Percentiles rank a stretch among this genome's conserved stretches.
phyloP scores from a whole-genome alignment of 1,140 invertebrate genomes.

The Drosophila mayri region DNA sequence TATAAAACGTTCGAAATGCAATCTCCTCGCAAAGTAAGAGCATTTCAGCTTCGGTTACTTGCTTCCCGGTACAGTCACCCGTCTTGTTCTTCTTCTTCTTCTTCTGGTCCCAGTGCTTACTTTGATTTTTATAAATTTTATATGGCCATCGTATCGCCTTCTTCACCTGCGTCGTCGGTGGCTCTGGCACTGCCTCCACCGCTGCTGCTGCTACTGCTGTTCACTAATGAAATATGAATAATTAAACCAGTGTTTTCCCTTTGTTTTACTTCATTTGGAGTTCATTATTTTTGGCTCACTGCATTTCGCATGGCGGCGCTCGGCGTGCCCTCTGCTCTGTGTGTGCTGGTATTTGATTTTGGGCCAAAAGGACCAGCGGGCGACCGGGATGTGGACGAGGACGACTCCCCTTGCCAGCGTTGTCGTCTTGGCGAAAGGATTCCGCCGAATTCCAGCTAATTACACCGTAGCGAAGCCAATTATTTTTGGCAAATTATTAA shows the following conservation, averaged over 20 bases:
- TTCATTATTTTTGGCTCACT: constrained; percentile 77
- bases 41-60: background rate
- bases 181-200: background rate
- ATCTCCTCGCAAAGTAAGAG: background rate
- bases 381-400: too few species aligned
- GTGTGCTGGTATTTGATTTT: constrained; percentile 39
- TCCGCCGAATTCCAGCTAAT: constrained; percentile 32
- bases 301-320: constrained; percentile 11
- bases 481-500: constrained; percentile 34
- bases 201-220: constrained; percentile 13
- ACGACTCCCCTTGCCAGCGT: background rate
- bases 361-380: constrained; percentile 11
- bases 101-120: constrained; percentile 48
- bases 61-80: too few species aligned
- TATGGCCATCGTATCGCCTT: constrained; percentile 50
- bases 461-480: constrained; percentile 27
- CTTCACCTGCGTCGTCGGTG: constrained; percentile 7
- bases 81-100: background rate
- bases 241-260: constrained; percentile 75
- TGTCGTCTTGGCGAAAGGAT: constrained; percentile 34
- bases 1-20: background rate
- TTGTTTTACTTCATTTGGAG: constrained; percentile 79
- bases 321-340: background rate
- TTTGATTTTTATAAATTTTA: constrained; percentile 83
- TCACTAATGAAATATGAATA: constrained; percentile 82